A percentile compares a stretch with the other conserved stretches of the same genome.
phyloP scores from a whole-genome alignment of 2,113 vertebrate species.

The Anseranas semipalmata region DNA sequence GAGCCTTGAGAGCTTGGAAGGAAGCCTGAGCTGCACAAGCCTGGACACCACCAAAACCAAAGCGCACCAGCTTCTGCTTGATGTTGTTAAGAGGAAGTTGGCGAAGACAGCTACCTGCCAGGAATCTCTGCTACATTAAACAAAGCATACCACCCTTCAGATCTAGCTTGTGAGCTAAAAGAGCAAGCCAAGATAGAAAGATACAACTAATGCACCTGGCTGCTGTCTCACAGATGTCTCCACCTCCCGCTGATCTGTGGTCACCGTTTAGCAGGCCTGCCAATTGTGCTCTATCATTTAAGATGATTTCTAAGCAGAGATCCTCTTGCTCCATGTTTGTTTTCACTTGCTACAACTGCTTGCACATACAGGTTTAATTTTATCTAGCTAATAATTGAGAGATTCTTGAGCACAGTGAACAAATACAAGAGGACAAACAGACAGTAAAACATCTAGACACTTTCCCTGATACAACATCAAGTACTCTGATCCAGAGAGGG shows the following conservation, averaged over 20 bases:
- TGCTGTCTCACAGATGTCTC: not conserved
- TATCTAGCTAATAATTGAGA: not conserved
- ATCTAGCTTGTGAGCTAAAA: not conserved
- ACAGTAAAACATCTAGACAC: not conserved
- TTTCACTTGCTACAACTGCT: not conserved
- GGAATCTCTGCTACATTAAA: not conserved
- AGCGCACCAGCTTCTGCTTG: not conserved
- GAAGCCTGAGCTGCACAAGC: not conserved
- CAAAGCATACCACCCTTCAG: not conserved
- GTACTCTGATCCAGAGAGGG: slow-evolving; percentile 65
- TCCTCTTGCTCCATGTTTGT: not conserved
- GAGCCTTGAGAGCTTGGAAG: not conserved
- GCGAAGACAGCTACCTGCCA: not conserved
- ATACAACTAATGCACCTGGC: not conserved
- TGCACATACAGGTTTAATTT: not conserved
- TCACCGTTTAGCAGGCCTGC: not conserved
- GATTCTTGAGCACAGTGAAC: not conserved
- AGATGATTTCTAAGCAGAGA: not conserved
- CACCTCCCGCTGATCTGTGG: not conserved
- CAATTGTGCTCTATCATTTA: not conserved
- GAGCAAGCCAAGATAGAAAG: not conserved
- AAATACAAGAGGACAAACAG: not conserved
- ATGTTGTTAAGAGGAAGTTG: not conserved
- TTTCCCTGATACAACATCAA: not conserved
- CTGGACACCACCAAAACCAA: not conserved